phyloP scores from a whole-genome alignment of 2,888 invertebrate genomes.

The Prosopocoilus inquinatus region DNA sequence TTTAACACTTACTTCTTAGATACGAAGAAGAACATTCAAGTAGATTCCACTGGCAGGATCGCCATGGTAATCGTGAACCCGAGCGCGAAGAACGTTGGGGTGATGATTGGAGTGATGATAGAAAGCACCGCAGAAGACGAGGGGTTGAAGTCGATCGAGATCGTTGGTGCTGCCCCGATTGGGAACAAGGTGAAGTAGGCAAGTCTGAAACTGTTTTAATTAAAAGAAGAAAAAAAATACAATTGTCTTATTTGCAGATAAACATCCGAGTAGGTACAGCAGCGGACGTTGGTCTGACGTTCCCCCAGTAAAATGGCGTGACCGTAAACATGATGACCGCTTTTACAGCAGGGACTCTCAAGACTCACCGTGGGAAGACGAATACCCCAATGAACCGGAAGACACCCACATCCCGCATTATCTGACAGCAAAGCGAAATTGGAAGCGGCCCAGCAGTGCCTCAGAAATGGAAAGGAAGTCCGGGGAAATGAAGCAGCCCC shows the following conservation, averaged over 20 bases:
- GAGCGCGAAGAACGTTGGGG: conserved; percentile 17
- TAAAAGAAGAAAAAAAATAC: neutral
- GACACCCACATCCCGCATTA: conserved; percentile 38
- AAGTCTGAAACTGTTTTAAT: conserved; percentile 8
- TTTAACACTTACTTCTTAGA: conserved; percentile 28
- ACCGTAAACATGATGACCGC: conserved; percentile 52
- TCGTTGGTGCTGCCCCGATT: conserved; percentile 53
- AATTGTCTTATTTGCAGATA: conserved; percentile 33
- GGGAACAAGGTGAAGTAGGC: conserved; percentile 55
- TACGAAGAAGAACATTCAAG: conserved; percentile 46
- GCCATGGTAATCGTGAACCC: conserved; percentile 15
- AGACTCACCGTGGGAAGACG: conserved; percentile 61
- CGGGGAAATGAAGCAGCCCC: conserved; percentile 46
- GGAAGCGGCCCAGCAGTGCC: conserved; percentile 60
- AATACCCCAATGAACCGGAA: conserved; percentile 51
- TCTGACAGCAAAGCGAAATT: conserved; percentile 43
- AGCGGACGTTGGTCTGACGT: conserved; percentile 36
- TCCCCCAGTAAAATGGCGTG: conserved; percentile 35
- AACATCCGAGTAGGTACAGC: conserved; percentile 36
- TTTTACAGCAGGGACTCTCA: conserved; percentile 47
- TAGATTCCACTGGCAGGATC: conserved; percentile 36
- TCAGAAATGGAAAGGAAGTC: conserved; percentile 56
- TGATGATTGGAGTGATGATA: conserved; percentile 18
- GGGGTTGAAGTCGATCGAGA: conserved; percentile 42
- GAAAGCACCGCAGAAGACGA: conserved; percentile 23